These are phyloP conservation scores for Athene noctua DNA, from an alignment of 2,113 vertebrate genomes.

Conservation along the genomic window DNA sequence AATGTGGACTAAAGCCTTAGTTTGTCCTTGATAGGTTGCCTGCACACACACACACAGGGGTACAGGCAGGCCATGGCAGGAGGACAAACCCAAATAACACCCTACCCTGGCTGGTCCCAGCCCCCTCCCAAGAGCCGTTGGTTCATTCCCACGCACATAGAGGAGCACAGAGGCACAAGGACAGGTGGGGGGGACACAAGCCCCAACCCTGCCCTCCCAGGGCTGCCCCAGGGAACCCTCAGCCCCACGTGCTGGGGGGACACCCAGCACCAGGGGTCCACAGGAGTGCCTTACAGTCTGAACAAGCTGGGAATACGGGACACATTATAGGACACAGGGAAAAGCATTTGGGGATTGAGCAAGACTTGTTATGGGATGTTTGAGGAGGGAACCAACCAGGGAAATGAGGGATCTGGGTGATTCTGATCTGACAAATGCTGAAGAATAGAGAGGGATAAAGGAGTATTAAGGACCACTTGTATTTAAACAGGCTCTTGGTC, in stretches of 20 bases:
- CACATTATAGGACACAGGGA: neutral
- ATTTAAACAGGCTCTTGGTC: neutral
- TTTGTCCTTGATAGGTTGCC: neutral
- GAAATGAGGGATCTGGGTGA: neutral
- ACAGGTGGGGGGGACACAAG: neutral
- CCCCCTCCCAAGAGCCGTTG: neutral
- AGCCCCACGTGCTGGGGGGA: neutral
- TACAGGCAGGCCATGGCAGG: neutral
- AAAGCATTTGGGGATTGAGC: neutral
- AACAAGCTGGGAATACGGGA: neutral
- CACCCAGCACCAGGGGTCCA: neutral
- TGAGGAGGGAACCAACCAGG: neutral
- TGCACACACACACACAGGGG: neutral
- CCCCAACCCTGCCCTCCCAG: neutral
- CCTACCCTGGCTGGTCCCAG: neutral
- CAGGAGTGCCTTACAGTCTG: neutral
- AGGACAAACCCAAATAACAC: neutral
- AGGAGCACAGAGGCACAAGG: neutral
- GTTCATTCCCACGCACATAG: neutral
- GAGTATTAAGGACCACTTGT: neutral
- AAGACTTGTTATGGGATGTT: neutral
- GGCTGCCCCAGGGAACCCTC: neutral
- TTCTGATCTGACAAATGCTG: neutral
- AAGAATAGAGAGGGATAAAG: neutral
- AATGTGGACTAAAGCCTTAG: neutral